phyloP scores from a whole-genome alignment of 2,888 invertebrate species.

The Piscicola geometra region DNA sequence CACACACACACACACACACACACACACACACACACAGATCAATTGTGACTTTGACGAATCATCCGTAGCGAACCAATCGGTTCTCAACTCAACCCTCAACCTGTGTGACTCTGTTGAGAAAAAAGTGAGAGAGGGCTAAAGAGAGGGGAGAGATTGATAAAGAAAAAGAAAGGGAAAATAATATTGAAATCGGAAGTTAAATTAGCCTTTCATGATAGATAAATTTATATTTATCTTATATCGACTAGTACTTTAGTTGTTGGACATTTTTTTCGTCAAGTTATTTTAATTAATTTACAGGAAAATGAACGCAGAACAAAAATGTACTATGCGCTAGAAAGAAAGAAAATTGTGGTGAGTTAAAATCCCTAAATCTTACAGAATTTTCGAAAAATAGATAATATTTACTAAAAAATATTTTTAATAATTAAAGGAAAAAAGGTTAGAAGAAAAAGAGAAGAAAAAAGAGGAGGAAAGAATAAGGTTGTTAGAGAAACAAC shows the following conservation, averaged over 20 bases:
- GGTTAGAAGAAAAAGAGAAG: slow-evolving; percentile 22
- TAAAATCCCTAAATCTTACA: slow-evolving; percentile 5
- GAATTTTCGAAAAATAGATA: too few species aligned
- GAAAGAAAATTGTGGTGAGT: slow-evolving; percentile 27
- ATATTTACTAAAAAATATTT: too few species aligned
- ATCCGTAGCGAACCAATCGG: slow-evolving; percentile 11
- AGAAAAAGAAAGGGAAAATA: too few species aligned
- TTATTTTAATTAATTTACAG: too few species aligned
- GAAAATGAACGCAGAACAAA: slow-evolving; percentile 17
- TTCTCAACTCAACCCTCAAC: slow-evolving; percentile 2
- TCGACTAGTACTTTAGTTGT: too few species aligned
- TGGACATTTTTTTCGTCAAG: too few species aligned
- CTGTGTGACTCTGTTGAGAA: background rate
- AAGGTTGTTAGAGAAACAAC: slow-evolving; percentile 23
- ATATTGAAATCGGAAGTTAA: too few species aligned
- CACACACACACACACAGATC: background rate
- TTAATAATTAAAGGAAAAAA: slow-evolving; percentile 9
- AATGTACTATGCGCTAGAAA: slow-evolving; percentile 18
- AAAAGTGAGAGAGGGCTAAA: too few species aligned
- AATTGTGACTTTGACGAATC: background rate
- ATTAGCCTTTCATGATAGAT: too few species aligned
- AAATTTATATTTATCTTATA: too few species aligned
- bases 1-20: too few species aligned
- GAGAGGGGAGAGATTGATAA: too few species aligned
- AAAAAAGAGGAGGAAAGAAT: background rate